Evolutionary conservation across 1,140 invertebrate genomes (phyloP).

Genomic region (Drosophila micromelanica): DNA sequence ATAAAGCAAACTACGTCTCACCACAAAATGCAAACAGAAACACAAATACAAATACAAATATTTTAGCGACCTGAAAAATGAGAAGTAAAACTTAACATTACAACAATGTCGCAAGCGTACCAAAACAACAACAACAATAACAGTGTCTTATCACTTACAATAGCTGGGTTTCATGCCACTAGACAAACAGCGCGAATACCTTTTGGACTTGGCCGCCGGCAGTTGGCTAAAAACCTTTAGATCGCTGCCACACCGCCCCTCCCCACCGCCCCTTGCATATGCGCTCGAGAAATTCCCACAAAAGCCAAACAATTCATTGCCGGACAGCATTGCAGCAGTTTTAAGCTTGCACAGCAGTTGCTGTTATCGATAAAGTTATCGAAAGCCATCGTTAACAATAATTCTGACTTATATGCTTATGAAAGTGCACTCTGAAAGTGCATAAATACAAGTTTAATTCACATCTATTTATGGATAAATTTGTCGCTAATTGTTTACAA

Average conservation of each 20-base stretch:
- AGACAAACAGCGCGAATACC: conserved; percentile 42
- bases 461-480: too few species aligned
- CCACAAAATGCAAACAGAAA: conserved; percentile 52
- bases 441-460: not conserved
- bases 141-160: conserved; percentile 30
- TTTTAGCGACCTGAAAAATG: conserved; percentile 63
- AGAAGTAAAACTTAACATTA: conserved; percentile 48
- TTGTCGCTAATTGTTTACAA: not conserved
- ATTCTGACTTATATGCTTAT: too few species aligned
- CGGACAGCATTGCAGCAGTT: not conserved
- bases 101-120: conserved; percentile 32
- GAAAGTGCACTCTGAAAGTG: not conserved
- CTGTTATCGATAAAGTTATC: conserved; percentile 19
- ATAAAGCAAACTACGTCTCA: conserved; percentile 67
- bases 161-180: conserved; percentile 29
- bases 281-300: too few species aligned
- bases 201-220: conserved; percentile 25
- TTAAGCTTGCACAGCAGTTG: not conserved
- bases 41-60: conserved; percentile 69
- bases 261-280: not conserved
- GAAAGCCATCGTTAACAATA: not conserved
- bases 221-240: conserved; percentile 1
- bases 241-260: conserved; percentile 2
- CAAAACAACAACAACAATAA: conserved; percentile 27
- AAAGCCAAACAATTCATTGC: too few species aligned